Base-by-base conservation (phyloP, 2,113 vertebrate species). In the Sapayoa aenigma region DNA sequence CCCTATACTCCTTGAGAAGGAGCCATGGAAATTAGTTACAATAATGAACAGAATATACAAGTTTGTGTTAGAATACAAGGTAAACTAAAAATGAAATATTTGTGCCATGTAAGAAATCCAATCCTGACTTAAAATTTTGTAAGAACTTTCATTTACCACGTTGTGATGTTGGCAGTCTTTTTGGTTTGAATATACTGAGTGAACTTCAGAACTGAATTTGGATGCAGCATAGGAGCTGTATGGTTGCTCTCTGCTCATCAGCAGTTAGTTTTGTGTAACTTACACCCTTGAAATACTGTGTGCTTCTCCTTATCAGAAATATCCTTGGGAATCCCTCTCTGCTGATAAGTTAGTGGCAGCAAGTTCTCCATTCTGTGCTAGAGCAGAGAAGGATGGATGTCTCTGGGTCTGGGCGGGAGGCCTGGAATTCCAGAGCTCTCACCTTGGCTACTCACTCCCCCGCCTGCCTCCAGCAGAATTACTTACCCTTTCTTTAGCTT, bases 391-490 rank as follows among this genome's bases (percentile, higher is more conserved):
- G 18, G 18, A 22, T 47, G 55, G 76, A 42, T 71, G 72, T 75
- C 47, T 87, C 39, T 86, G 41, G 55, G 23, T 39, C 73, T 81
- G 68, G 80, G 92, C 85, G 88, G 73, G 63, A 91, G 68, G 73
- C 73, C 87, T 67, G 90, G 46, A 77, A 94, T 86, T 93, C 76
- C 76, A 55, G 37, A 88, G 66, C 74, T 75, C 76, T 87, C 83
- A 66, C 80, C 68, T 85, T 80, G 68, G 76, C 86, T 88, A 8
- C 66, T 91, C 42, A 9, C 78, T 82, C 65, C 33, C 21, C 80
- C 0, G 4, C 16, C 49, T 3, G 71, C 92, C 86, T 77, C 56
- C 0, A 24, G 76, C 76, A 72, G 58, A 60, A 28, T 67, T 41
- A 24, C 42, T 25, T 41, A 31, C 24, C 13, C 3, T 16, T 74